These are phyloP conservation scores for Tragopan temminckii DNA, from an alignment of 2,797 vertebrate species.

Conservation along the genomic window DNA sequence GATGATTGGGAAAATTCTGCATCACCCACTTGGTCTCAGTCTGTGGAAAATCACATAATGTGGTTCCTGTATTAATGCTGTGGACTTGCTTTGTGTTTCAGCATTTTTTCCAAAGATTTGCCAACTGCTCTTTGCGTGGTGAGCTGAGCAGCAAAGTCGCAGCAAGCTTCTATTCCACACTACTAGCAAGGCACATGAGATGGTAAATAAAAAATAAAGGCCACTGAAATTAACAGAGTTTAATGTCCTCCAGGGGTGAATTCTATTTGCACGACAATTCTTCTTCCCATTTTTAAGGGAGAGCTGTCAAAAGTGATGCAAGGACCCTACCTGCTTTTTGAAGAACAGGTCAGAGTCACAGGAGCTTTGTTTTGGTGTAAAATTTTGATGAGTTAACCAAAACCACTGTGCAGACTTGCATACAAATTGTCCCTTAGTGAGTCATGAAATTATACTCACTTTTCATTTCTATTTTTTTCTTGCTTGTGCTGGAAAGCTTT, in stretches of 20 bases:
- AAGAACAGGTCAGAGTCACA: neutral
- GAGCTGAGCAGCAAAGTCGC: neutral
- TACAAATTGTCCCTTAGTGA: neutral
- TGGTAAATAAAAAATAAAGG: neutral
- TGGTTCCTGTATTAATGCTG: neutral
- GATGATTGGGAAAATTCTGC: neutral
- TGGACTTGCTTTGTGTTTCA: neutral
- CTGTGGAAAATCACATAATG: rapidly evolving
- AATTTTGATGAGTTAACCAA: slow-evolving; percentile 33
- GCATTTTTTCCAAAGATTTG: neutral
- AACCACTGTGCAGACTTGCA: slow-evolving; percentile 4
- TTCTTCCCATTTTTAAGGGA: neutral
- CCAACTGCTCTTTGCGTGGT: neutral
- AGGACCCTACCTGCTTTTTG: neutral
- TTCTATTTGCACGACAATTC: neutral
- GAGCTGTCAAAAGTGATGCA: neutral
- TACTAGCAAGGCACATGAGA: rapidly evolving
- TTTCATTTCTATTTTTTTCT: neutral
- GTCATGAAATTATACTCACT: neutral
- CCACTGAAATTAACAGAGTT: neutral
- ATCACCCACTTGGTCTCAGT: neutral
- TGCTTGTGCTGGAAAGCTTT: slow-evolving; percentile 41
- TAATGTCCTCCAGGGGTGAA: neutral
- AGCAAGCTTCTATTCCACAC: neutral
- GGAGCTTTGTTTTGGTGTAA: neutral